Base-by-base conservation (phyloP, 2,113 vertebrate species). In the Ovis aries region DNA sequence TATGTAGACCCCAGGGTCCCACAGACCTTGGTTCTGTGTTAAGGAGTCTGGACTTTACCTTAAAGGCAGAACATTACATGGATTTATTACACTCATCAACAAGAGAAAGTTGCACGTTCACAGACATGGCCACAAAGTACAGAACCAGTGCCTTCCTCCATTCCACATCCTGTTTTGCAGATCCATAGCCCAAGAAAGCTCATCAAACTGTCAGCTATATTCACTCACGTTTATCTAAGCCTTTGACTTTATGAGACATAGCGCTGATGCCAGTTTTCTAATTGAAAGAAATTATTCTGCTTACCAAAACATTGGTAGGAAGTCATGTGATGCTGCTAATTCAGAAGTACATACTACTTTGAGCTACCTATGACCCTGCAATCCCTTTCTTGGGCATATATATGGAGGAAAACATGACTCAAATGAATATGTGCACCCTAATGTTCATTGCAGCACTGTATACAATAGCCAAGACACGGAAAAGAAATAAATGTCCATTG, bases 241-340 rank as follows among this genome's bases (percentile, higher is more conserved):
- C 31, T 50, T 95, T 60, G 48, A 81, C 81, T 92, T 77, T 83
- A 55, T 95, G 78, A 81, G 53, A 88, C 48, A 48, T 60, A 93
- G 40, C 50, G n/a, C 64, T 80, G 31, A 43, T 57, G 88, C 19
- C 50, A 93, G 19, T 85, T 80, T 98, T 96, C 59, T 97, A 71
- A 86, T 71, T 88, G 88, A 43, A 78, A 94, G 82, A 91, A 95
- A 83, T 94, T 95, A 97, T 96, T 97, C 91, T 98, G 95, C 90
- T 94, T 97, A 83, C 96, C 96, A 71, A 97, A 98, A 97, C 71
- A 96, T 97, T 95, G 91, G 97, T 97, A 97, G 97, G 88, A 97
- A 98, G 90, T 62, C 94, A 83, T 87, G 93, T 64, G 97, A 78
- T 95, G 95, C 89, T 97, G 92, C 85, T 98, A 98, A 98, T 98